Conservation (phyloP, 2,888 invertebrate genomes). For the Cheiracanthium punctorium region DNA sequence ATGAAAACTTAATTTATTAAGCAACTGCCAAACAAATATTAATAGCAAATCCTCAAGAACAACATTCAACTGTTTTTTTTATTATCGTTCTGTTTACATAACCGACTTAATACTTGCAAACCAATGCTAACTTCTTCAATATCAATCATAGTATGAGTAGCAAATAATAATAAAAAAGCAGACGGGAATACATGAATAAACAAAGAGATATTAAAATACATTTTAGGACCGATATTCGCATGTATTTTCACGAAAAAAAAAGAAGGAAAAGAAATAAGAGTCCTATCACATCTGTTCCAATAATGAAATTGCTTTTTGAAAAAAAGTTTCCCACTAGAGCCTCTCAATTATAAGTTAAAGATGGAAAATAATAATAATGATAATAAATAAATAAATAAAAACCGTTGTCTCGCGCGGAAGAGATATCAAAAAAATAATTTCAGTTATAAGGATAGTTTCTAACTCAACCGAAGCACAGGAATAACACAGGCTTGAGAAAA, state of each 20-base stretch:
- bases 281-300: not conserved
- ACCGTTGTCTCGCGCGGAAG: not conserved
- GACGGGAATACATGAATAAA: no score
- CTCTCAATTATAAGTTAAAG: not conserved
- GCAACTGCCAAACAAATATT: no score
- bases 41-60: no score
- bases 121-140: not conserved
- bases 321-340: not conserved
- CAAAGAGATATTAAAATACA: no score
- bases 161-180: no score
- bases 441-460: not conserved
- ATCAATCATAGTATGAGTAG: not conserved
- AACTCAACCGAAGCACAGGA: not conserved
- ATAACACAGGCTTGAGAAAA: not conserved
- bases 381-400: not conserved
- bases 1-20: no score
- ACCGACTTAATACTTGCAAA: no score
- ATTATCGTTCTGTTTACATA: no score
- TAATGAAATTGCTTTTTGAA: slow-evolving; percentile 16
- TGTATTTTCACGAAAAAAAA: not conserved
- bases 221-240: no score
- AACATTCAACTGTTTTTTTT: no score
- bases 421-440: no score
- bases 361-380: not conserved
- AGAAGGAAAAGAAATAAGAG: not conserved